Conservation (phyloP, 2,113 vertebrate species). For the Morone saxatilis region DNA sequence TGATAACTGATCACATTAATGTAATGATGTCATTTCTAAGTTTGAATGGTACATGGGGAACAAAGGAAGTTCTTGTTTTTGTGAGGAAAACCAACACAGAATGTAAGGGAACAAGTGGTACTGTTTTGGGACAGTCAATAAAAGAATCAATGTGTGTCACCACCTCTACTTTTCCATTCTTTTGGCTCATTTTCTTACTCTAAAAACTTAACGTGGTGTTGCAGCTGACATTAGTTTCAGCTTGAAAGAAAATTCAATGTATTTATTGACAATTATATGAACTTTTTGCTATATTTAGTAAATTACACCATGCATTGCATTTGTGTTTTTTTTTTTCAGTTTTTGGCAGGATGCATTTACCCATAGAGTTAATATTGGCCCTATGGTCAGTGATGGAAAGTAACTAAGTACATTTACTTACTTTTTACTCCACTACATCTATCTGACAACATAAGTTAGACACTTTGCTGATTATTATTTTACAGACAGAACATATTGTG, state of each 20-base stretch:
- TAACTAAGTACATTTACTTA: background rate
- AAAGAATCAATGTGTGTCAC: constrained; percentile 54
- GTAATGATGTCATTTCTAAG: constrained; percentile 4
- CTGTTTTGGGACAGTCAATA: constrained; percentile 59
- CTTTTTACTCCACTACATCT: background rate
- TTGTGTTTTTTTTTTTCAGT: background rate
- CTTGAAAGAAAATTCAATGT: background rate
- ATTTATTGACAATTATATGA: constrained; percentile 10
- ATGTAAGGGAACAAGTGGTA: constrained; percentile 50
- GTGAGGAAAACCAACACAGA: constrained; percentile 20
- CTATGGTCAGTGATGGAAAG: background rate
- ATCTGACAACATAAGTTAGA: background rate
- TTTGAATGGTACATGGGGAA: constrained; percentile 20
- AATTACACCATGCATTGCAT: background rate
- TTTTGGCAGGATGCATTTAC: background rate
- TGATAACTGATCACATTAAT: background rate
- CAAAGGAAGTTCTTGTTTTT: constrained; percentile 9
- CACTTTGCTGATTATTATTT: background rate
- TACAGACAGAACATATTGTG: background rate
- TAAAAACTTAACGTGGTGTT: background rate
- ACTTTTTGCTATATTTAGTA: background rate
- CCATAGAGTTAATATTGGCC: background rate
- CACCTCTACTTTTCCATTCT: constrained; percentile 30
- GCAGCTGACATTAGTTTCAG: background rate
- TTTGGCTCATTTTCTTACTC: constrained; percentile 27